Percentiles rank a stretch among this genome's conserved stretches.
Evolutionary conservation across 1,140 invertebrate genomes (phyloP).

Genomic region (Drosophila cardini): DNA sequence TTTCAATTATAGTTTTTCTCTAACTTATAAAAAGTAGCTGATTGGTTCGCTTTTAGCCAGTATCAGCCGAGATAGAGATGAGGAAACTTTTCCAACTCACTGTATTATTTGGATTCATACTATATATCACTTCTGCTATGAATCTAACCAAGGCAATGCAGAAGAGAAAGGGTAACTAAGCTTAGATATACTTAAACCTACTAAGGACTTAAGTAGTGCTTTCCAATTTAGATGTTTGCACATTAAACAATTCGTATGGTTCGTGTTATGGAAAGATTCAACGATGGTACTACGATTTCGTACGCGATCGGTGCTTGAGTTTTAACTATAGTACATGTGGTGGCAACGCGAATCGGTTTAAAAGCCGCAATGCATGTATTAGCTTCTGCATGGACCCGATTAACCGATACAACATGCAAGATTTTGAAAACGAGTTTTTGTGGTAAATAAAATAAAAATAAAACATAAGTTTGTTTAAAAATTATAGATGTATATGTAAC

Average conservation of each 20-base stretch:
- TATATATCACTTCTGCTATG: neutral
- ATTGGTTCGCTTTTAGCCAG: neutral
- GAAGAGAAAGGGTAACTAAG: constrained; percentile 5
- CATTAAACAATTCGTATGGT: neutral
- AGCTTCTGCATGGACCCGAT: constrained; percentile 11
- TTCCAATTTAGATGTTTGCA: constrained; percentile 23
- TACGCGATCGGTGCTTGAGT: neutral
- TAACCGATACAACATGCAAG: constrained; percentile 9
- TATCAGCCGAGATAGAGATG: neutral
- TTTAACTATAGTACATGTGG: constrained; percentile 23
- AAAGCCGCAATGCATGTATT: neutral
- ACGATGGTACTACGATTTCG: constrained; percentile 15
- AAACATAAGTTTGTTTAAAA: constrained; percentile 8
- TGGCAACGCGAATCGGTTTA: constrained; percentile 30
- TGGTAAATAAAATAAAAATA: constrained; percentile 19
- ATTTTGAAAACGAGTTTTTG: constrained; percentile 23
- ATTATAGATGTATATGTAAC: constrained; percentile 25
- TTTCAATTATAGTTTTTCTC: constrained; percentile 7
- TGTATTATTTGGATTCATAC: neutral
- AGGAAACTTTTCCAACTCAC: neutral
- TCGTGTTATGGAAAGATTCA: neutral
- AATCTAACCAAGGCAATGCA: neutral
- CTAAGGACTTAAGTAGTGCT: neutral
- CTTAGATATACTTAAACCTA: neutral
- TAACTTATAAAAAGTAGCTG: constrained; percentile 2